Percentiles rank a stretch among this genome's conserved stretches.
Evolutionary conservation across 2,797 vertebrate genomes (phyloP).

Genomic region (Sorex maritimensis): DNA sequence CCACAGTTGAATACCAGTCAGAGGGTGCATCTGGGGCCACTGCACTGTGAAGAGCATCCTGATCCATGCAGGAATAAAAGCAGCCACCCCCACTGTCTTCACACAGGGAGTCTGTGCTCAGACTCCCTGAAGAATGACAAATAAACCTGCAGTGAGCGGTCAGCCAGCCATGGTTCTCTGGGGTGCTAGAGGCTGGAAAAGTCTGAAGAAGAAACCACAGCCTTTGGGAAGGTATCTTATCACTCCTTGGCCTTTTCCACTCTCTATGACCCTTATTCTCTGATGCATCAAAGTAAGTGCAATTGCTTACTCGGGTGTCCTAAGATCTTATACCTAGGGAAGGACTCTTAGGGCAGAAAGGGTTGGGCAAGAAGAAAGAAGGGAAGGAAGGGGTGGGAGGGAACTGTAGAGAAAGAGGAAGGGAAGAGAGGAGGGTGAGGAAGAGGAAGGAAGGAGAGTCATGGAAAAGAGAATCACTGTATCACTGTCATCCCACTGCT

Average conservation of each 20-base stretch:
- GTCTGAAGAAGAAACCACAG: background rate
- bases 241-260: constrained; percentile 7
- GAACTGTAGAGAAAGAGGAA: too few species aligned
- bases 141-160: background rate
- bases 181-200: background rate
- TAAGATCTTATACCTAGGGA: too few species aligned
- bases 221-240: background rate
- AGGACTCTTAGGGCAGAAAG: background rate
- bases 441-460: too few species aligned
- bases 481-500: too few species aligned
- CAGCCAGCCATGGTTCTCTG: background rate
- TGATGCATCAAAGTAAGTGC: background rate
- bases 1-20: background rate
- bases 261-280: background rate
- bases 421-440: too few species aligned
- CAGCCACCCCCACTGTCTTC: background rate
- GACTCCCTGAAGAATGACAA: constrained; percentile 29
- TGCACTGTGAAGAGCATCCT: background rate
- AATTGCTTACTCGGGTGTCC: background rate
- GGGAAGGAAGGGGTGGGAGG: background rate
- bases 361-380: background rate
- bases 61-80: background rate
- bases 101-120: background rate
- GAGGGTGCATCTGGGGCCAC: background rate
- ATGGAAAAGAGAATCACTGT: background rate